Evolutionary conservation across 2,888 invertebrate genomes (phyloP).

Genomic region (Anoplius nigerrimus): DNA sequence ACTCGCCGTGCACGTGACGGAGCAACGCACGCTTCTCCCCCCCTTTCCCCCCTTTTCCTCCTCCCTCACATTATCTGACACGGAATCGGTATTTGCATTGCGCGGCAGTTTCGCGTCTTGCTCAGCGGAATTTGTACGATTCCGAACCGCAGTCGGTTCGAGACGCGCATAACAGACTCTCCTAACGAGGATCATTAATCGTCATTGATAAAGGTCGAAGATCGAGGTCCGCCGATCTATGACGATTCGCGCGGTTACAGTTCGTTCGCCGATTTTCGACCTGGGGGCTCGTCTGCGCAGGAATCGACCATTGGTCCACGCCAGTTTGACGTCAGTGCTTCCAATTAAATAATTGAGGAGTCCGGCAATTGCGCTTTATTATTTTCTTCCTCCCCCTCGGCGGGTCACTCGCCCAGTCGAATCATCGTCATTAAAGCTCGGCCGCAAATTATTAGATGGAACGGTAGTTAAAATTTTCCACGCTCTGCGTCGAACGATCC

Average conservation of each 20-base stretch:
- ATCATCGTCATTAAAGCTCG: constrained; percentile 33
- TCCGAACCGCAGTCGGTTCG: too few species aligned
- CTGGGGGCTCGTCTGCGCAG: constrained; percentile 32
- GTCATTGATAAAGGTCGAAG: constrained; percentile 21
- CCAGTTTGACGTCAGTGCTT: constrained; percentile 41
- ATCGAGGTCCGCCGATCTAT: constrained; percentile 5
- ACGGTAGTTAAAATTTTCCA: constrained; percentile 34
- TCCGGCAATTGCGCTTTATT: constrained; percentile 51
- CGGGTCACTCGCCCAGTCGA: constrained; percentile 20
- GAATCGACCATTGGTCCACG: constrained; percentile 32
- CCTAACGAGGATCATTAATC: constrained; percentile 9
- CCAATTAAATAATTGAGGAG: constrained; percentile 47
- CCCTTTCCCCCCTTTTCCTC: too few species aligned
- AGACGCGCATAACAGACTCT: not conserved
- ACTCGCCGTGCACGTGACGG: too few species aligned
- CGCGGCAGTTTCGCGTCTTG: too few species aligned
- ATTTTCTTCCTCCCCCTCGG: constrained; percentile 41
- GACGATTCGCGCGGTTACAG: not conserved
- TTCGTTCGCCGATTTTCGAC: constrained; percentile 9
- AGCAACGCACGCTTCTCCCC: too few species aligned
- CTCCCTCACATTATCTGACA: too few species aligned
- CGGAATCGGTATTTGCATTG: too few species aligned
- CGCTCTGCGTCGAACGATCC: not conserved
- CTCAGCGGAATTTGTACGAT: too few species aligned
- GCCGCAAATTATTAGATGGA: constrained; percentile 18